Evolutionary conservation across 2,797 vertebrate genomes (phyloP), one percentile per base, ranked within the genome.

Genomic region (Microctenopoma stevenorrisi): DNA sequence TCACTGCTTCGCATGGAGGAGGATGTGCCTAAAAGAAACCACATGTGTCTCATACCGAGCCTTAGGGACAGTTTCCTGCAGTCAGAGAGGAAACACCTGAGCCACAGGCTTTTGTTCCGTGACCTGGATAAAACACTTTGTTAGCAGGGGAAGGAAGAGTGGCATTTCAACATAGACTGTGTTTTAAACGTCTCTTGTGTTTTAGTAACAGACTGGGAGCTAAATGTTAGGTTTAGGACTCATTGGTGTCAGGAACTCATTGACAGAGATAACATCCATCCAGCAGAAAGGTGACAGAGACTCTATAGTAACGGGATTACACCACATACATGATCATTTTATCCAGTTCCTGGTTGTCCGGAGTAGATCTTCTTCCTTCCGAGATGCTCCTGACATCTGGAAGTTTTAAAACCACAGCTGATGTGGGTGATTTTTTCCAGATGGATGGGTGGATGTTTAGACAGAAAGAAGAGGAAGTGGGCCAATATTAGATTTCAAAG

Each of bases 71-170:
- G 79, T 10, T 85, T 84, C 84, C 68, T 62, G 63, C 5, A n/a
- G 40, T 28, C 69, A 26, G 18, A 59, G 59, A 86, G 89, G 92
- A 93, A 93, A 61, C 91, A 92, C 86, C 92, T 92, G 89, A 89
- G 59, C 57, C 49, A 5, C 50, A 26, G 68, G 67, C 77, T 67
- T 83, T 79, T 89, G 87, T 83, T 77, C 55, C 47, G 7, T 69
- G 68, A 80, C 74, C 74, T 10, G 60, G 78, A 80, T 62, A 28
- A 67, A 64, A 82, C 62, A 56, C 76, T 66, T 38, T 53, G 35
- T 72, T 54, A 28, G 33, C 44, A 14, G 26, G 25, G 77, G 77
- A 84, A 88, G 85, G 81, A 89, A 84, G 65, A 53, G 62, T 14
- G 70, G 46, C 63, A 18, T 18, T 18, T 18, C 18, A 18, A 18